A percentile compares a stretch with the other conserved stretches of the same genome.
Conservation (phyloP, 1,140 invertebrate genomes). For the Drosophila lini region DNA sequence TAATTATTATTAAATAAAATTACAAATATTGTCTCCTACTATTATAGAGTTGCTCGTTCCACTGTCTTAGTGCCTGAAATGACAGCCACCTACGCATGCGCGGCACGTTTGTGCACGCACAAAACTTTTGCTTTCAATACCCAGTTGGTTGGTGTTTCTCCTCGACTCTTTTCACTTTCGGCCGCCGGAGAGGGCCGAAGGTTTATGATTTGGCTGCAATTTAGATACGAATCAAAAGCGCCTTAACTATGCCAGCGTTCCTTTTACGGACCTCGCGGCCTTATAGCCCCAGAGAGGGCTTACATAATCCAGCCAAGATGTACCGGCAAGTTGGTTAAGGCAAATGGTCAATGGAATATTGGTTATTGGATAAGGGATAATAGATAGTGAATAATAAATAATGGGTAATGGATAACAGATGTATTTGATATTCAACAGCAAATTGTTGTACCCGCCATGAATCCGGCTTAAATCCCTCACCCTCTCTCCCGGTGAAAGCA, state of each 20-base stretch:
- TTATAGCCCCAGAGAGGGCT: neutral
- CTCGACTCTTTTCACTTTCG: constrained; percentile 71
- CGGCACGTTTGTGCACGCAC: constrained; percentile 59
- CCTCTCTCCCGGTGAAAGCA: constrained; percentile 41
- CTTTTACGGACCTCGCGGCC: constrained; percentile 18
- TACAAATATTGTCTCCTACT: neutral
- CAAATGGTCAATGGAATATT: neutral
- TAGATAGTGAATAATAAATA: neutral
- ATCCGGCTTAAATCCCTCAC: neutral
- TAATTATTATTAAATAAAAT: neutral
- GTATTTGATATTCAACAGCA: neutral
- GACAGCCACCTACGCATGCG: constrained; percentile 47
- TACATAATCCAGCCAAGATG: constrained; percentile 40
- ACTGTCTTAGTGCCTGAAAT: constrained; percentile 13
- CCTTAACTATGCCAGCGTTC: constrained; percentile 25
- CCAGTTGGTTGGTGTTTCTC: constrained; percentile 4
- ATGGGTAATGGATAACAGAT: no score
- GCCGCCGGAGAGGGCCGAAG: constrained; percentile 31
- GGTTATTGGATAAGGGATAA: neutral
- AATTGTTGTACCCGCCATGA: no score
- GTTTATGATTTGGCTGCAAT: constrained; percentile 45
- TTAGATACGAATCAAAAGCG: constrained; percentile 46
- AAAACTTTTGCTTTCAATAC: constrained; percentile 72
- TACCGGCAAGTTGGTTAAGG: neutral
- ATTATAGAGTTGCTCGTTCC: neutral